Percentiles rank a stretch among this genome's conserved stretches.
phyloP scores from a whole-genome alignment of 2,797 vertebrate species.

The Anolis apletophallus region DNA sequence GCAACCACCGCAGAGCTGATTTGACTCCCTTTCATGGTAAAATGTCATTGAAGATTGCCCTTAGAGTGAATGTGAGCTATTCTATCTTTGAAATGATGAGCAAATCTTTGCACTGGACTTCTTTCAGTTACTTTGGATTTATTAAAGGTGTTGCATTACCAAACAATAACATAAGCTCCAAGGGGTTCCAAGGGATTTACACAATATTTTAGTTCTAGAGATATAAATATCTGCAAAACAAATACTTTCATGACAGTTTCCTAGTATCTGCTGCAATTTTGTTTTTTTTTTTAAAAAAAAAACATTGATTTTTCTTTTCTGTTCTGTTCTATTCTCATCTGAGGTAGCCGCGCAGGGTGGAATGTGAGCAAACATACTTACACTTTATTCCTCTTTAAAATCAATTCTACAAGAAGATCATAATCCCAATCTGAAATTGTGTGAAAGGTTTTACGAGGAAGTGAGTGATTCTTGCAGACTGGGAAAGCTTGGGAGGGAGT shows the following conservation, averaged over 20 bases:
- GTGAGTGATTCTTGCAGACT: background rate
- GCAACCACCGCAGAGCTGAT: no score
- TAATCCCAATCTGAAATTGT: background rate
- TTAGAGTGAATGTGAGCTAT: no score
- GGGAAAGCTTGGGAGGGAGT: background rate
- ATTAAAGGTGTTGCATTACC: background rate
- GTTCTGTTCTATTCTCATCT: no score
- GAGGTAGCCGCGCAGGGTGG: background rate
- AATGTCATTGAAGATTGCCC: no score
- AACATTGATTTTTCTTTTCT: background rate
- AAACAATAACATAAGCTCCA: slow-evolving; percentile 3
- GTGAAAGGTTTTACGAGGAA: background rate
- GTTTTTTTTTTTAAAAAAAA: background rate
- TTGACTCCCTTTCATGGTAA: no score
- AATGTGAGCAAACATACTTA: background rate
- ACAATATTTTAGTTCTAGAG: background rate
- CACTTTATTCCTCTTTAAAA: background rate
- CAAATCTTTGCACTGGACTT: background rate
- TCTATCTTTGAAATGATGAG: no score
- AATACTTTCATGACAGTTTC: background rate
- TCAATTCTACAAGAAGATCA: background rate
- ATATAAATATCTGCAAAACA: slow-evolving; percentile 8
- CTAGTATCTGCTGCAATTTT: background rate
- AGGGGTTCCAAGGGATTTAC: background rate
- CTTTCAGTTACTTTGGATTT: slow-evolving; percentile 7